Conservation (phyloP, 2,888 invertebrate genomes). For the Rotaria sp. region DNA sequence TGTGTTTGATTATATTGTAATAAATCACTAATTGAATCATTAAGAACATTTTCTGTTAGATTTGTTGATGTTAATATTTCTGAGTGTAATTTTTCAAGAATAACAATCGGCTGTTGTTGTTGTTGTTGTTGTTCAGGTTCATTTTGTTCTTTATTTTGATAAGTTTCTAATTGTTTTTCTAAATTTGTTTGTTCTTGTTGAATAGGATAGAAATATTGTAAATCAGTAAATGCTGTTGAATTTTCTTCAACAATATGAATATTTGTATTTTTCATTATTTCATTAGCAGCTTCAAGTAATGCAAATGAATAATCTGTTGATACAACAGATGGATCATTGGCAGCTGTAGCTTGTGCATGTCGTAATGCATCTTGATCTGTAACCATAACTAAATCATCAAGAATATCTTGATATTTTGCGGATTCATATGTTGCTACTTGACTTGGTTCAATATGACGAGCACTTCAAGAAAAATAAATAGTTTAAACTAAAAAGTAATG, state of each 20-base stretch:
- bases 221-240: neutral
- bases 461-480: neutral
- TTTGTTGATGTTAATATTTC: neutral
- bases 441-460: neutral
- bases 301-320: neutral
- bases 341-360: neutral
- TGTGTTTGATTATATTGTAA: neutral
- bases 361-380: neutral
- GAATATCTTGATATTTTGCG: constrained; percentile 2
- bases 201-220: constrained; percentile 1
- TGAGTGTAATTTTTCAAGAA: neutral
- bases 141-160: neutral
- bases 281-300: neutral
- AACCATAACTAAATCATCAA: constrained; percentile 1
- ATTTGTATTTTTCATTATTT: neutral
- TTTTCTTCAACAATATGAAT: neutral
- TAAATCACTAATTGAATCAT: neutral
- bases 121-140: too few species aligned
- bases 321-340: neutral
- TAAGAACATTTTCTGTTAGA: neutral
- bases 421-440: neutral
- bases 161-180: neutral
- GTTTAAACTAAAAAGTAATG: too few species aligned
- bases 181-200: neutral
- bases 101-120: neutral